phyloP scores from a whole-genome alignment of 1,140 invertebrate genomes.

The Branchinecta lynchi region DNA sequence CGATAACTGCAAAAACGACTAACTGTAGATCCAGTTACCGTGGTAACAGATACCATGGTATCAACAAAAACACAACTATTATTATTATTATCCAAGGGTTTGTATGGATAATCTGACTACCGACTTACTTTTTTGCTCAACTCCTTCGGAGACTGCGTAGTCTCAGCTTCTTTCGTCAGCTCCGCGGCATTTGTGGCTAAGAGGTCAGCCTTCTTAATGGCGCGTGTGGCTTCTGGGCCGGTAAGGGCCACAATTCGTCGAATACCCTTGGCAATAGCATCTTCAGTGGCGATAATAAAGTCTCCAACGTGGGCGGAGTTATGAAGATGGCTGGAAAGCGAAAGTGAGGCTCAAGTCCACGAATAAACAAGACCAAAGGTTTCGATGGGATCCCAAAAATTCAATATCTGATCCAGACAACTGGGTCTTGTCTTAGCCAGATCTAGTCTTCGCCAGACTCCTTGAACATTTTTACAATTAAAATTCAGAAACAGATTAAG shows the following conservation, averaged over 20 bases:
- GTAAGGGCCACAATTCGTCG: conserved; percentile 92
- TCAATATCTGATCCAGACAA: no score
- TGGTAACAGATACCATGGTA: no score
- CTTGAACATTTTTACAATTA: no score
- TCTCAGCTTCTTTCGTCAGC: not conserved
- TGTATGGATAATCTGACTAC: no score
- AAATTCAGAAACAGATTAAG: no score
- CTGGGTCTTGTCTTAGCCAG: no score
- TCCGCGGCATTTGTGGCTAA: not conserved
- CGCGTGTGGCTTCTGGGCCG: conserved; percentile 74
- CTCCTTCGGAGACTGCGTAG: not conserved
- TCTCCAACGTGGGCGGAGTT: conserved; percentile 78
- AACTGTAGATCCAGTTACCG: no score
- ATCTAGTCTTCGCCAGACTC: no score
- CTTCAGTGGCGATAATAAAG: conserved; percentile 91
- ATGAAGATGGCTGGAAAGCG: conserved; percentile 54
- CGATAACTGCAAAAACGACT: no score
- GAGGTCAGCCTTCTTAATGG: conserved; percentile 20
- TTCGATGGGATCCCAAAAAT: no score
- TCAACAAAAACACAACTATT: no score
- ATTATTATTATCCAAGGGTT: no score
- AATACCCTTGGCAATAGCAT: conserved; percentile 97
- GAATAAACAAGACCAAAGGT: not conserved
- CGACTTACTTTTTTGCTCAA: not conserved
- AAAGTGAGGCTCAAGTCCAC: conserved; percentile 19